Percentiles rank a stretch among this genome's conserved stretches.
Conservation (phyloP, 2,888 invertebrate species). For the Dione juno region DNA sequence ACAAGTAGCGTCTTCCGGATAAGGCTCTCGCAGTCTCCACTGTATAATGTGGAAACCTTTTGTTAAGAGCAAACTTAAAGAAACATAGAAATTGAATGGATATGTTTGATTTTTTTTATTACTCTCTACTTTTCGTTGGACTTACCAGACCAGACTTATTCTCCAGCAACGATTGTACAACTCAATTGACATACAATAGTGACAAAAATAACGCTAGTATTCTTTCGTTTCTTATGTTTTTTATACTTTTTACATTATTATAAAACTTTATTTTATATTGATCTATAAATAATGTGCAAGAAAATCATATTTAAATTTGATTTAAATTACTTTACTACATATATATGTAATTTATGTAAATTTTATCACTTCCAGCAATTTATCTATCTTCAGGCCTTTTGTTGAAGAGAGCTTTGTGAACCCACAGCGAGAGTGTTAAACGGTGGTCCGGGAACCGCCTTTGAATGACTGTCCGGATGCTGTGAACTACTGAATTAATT, state of each 20-base stretch:
- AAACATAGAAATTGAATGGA: constrained; percentile 41
- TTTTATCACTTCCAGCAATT: constrained; percentile 41
- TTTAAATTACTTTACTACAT: no score
- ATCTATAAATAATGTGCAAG: no score
- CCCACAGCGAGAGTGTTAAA: constrained; percentile 73
- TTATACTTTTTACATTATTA: no score
- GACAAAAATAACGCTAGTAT: no score
- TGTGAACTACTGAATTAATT: constrained; percentile 34
- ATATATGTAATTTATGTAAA: no score
- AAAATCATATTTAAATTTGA: no score
- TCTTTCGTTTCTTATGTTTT: no score
- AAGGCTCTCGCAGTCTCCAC: constrained; percentile 71
- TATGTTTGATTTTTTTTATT: background rate
- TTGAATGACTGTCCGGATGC: constrained; percentile 41
- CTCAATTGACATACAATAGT: no score
- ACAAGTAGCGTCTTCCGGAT: constrained; percentile 80
- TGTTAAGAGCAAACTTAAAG: constrained; percentile 62
- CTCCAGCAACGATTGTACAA: no score
- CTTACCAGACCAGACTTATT: no score
- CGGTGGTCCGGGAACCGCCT: constrained; percentile 53
- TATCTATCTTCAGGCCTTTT: constrained; percentile 53
- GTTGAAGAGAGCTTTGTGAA: constrained; percentile 66
- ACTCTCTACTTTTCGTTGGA: no score
- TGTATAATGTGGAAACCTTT: constrained; percentile 78
- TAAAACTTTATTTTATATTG: no score